A percentile compares a stretch with the other conserved stretches of the same genome.
Evolutionary conservation across 2,113 vertebrate species (phyloP).

Genomic region (Megaleporinus macrocephalus): DNA sequence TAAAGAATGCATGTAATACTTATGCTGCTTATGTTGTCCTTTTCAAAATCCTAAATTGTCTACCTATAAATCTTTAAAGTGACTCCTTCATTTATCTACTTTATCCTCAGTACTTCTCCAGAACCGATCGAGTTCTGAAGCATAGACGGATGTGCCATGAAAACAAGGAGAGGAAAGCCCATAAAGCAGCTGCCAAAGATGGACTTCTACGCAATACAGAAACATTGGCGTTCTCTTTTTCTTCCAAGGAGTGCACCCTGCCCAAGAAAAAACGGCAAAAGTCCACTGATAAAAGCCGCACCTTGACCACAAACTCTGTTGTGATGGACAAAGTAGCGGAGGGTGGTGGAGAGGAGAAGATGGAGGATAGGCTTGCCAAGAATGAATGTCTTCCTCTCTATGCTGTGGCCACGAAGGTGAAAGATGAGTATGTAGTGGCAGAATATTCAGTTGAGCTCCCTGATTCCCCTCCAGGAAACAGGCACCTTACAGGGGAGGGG

Average conservation of each 20-base stretch:
- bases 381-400: slow-evolving; percentile 89
- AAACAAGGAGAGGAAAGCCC: slow-evolving; percentile 90
- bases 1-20: background rate
- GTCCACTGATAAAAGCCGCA: slow-evolving; percentile 81
- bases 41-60: too few species aligned
- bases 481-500: slow-evolving; percentile 80
- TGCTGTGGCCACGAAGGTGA: slow-evolving; percentile 90
- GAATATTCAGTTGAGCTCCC: slow-evolving; percentile 93
- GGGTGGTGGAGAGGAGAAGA: slow-evolving; percentile 78
- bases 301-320: slow-evolving; percentile 51
- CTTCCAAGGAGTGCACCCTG: slow-evolving; percentile 88
- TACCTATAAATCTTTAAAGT: background rate
- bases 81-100: slow-evolving; percentile 12
- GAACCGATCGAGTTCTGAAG: slow-evolving; percentile 97
- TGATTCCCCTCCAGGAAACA: slow-evolving; percentile 79
- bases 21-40: too few species aligned
- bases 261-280: slow-evolving; percentile 97
- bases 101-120: slow-evolving; percentile 90
- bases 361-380: slow-evolving; percentile 85
- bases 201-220: slow-evolving; percentile 83
- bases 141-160: slow-evolving; percentile 99
- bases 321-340: slow-evolving; percentile 69
- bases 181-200: slow-evolving; percentile 87
- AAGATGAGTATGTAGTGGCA: slow-evolving; percentile 93
- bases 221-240: slow-evolving; percentile 78